Evolutionary conservation across 2,888 invertebrate genomes (phyloP).

Genomic region (Pollenia amentaria): DNA sequence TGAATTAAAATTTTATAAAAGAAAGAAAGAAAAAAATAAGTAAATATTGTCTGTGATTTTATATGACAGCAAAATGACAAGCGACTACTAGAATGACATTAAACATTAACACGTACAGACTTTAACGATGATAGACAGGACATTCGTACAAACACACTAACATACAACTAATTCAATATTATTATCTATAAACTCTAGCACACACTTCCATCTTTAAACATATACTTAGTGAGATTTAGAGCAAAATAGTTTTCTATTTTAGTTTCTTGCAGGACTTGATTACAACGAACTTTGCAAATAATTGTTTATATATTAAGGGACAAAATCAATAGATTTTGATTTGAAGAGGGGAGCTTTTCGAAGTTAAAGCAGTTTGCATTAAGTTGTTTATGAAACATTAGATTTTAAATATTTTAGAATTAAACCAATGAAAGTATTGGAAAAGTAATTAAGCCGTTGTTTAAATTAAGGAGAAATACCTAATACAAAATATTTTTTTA

Average conservation of each 20-base stretch:
- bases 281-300: conserved; percentile 16
- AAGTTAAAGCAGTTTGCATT: not conserved
- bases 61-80: conserved; percentile 77
- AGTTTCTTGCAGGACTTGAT: conserved; percentile 12
- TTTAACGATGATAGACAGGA: conserved; percentile 72
- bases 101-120: conserved; percentile 79
- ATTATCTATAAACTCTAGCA: conserved; percentile 45
- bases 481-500: too few relatives aligned
- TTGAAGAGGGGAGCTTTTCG: not conserved
- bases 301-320: not conserved
- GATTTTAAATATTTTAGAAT: not conserved
- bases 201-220: not conserved
- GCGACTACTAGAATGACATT: conserved; percentile 77
- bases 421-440: not conserved
- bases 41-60: conserved; percentile 71
- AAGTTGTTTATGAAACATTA: not conserved
- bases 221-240: not conserved
- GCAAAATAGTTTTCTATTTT: conserved; percentile 16
- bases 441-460: too few relatives aligned
- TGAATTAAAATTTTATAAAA: conserved; percentile 62
- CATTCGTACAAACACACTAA: not conserved
- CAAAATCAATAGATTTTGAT: conserved; percentile 7
- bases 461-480: too few relatives aligned
- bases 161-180: conserved; percentile 49
- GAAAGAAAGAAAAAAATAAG: conserved; percentile 40